phyloP scores from a whole-genome alignment of 1,140 invertebrate species.

The Euura saliciscinereae region DNA sequence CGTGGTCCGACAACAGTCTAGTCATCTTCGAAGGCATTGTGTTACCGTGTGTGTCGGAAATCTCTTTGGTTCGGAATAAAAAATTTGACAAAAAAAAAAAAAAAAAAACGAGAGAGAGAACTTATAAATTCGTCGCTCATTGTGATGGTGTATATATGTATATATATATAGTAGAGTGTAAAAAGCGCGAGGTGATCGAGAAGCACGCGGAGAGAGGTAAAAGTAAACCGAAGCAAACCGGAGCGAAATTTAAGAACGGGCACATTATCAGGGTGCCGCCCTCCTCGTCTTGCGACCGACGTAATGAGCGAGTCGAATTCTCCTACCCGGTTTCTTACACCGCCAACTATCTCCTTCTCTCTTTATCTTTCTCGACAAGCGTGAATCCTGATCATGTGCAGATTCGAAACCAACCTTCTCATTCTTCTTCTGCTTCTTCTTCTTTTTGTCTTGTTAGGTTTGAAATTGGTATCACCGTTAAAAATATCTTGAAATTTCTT shows the following conservation, averaged over 20 bases:
- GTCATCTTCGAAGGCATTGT: constrained; percentile 53
- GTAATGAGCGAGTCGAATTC: constrained; percentile 41
- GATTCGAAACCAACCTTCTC: neutral
- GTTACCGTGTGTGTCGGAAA: constrained; percentile 32
- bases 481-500: too few relatives aligned
- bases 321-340: neutral
- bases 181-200: constrained; percentile 26
- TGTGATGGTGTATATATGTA: too few relatives aligned
- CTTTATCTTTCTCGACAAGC: too few relatives aligned
- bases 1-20: constrained; percentile 29
- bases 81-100: neutral
- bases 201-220: constrained; percentile 10
- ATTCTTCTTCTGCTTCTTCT: neutral
- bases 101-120: constrained; percentile 9
- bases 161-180: neutral
- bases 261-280: constrained; percentile 15
- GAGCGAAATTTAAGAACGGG: constrained; percentile 28
- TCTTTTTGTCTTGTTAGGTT: neutral
- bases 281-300: constrained; percentile 10
- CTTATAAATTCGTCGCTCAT: too few relatives aligned
- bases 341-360: too few relatives aligned
- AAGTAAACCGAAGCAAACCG: constrained; percentile 19
- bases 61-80: too few relatives aligned
- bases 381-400: neutral
- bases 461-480: too few relatives aligned